Evolutionary conservation across 2,113 vertebrate species (phyloP), one percentile per base, ranked within the genome.

Genomic region (Lepisosteus oculatus): DNA sequence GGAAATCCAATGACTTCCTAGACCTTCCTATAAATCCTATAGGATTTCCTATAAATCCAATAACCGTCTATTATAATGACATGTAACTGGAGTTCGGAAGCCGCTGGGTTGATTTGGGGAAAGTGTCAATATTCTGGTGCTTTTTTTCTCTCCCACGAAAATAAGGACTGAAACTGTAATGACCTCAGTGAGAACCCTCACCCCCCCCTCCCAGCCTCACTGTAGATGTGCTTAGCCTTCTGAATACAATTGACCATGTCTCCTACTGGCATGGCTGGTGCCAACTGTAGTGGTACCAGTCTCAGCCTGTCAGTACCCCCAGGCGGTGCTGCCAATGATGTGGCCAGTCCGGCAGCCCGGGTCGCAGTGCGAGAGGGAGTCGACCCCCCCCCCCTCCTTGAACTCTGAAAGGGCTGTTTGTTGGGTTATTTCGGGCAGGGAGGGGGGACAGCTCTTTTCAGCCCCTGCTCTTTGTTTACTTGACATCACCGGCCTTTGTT

Each of bases 401-500:
- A 17, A 77, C 67, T 79, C 51, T 62, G 54, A 74, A 83, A 76
- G 80, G 72, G 74, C 59, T 77, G 73, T 73, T 77, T 74, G 77
- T 83, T 65, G 56, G 63, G 44, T 70, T 71, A 72, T 64, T 71
- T 74, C 72, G 54, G 72, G 67, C 73, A 79, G 69, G 11, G 78
- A 81, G 83, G 85, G 47, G 47, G 1, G 47, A 9, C 47, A 51
- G 47, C 42, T 9, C 17, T 4, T 64, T 64, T 64, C 84, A 81
- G 83, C 84, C 84, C 81, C 82, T 79, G 85, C 74, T 81, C 89
- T 86, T 93, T 92, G 90, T 93, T 84, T 84, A 84, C 71, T 67
- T 88, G 89, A 90, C 90, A 91, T 88, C 90, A 87, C 83, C 82
- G 79, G 84, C 89, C 85, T 89, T 91, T 91, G 88, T 91, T 77